Percentiles rank a stretch among this genome's conserved stretches.
Conservation (phyloP, 2,113 vertebrate genomes). For the Tragelaphus buxtoni region DNA sequence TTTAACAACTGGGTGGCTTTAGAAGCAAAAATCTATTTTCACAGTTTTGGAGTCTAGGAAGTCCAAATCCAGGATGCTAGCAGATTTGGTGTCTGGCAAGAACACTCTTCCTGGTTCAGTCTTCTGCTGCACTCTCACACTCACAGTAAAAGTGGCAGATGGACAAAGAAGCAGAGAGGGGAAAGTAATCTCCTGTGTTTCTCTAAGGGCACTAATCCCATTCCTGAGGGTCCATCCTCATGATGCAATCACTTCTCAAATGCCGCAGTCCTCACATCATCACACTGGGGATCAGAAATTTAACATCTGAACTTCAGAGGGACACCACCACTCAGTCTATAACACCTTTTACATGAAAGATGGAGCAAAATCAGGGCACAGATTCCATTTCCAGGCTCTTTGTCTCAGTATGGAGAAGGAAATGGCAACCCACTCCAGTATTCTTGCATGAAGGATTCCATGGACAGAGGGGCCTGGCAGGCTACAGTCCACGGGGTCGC, state of each 20-base stretch:
- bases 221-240: background rate
- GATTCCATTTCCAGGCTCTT: rapidly evolving
- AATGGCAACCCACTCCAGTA: background rate
- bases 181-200: background rate
- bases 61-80: background rate
- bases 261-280: too few relatives aligned
- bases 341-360: too few relatives aligned
- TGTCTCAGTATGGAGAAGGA: background rate
- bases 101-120: background rate
- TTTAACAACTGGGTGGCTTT: background rate
- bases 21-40: background rate
- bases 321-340: too few relatives aligned
- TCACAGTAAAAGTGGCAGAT: background rate
- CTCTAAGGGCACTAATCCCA: background rate
- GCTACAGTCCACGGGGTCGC: background rate
- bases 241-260: background rate
- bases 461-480: background rate
- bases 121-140: too few relatives aligned
- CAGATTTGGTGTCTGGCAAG: background rate
- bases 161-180: rapidly evolving
- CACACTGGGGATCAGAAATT: background rate
- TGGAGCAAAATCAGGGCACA: background rate
- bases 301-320: background rate
- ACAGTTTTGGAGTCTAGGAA: background rate
- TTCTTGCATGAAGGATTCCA: background rate